Evolutionary conservation across 1,140 invertebrate genomes (phyloP), one percentile per base, ranked within the genome.

Genomic region (Rhysida immarginata): DNA sequence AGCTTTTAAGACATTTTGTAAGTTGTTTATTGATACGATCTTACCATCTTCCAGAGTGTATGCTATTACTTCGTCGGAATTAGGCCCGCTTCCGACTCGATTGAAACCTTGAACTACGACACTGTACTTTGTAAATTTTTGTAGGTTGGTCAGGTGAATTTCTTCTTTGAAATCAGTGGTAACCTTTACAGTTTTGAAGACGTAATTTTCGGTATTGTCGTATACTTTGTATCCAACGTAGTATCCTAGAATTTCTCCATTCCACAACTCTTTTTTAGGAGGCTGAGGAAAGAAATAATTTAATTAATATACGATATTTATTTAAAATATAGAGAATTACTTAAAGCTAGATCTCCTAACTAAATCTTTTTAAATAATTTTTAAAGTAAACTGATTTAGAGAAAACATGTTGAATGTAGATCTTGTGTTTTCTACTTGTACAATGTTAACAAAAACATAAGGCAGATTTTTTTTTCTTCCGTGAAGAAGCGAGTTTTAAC

Each of bases 11-110:
- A 16, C 5, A 35, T 35, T 35, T 16, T 35, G 16, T 8, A 35
- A 35, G 16, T 35, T 8, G 29, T 8, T 35, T 35, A 8, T 16
- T 8, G 16, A 35, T 5, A 35, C 29, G 5, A 35, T 20, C 5
- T 75, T 66, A 85, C 84, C 84, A 68, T 86, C 85, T 69, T 87
- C 84, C 65, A 86, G 72, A n/a, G 85, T 89, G 63, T 85, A 81
- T 0, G 82, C 81, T 0, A 78, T 74, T 0, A 81, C 74, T 43
- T 84, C 80, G 49, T 85, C 81, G 0, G 83, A 85, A 0, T 82
- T 69, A 2, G 87, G 88, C 25, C 87, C 87, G 18, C 69, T 65
- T 2, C 76, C 76, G 54, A 71, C 67, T 1, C 59, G 58, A 56
- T 73, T 73, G 58, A 64, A 73, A 27, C 68, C 69, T 59, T 72